phyloP scores from a whole-genome alignment of 1,140 invertebrate genomes.

The Druon quercuslanigerum region DNA sequence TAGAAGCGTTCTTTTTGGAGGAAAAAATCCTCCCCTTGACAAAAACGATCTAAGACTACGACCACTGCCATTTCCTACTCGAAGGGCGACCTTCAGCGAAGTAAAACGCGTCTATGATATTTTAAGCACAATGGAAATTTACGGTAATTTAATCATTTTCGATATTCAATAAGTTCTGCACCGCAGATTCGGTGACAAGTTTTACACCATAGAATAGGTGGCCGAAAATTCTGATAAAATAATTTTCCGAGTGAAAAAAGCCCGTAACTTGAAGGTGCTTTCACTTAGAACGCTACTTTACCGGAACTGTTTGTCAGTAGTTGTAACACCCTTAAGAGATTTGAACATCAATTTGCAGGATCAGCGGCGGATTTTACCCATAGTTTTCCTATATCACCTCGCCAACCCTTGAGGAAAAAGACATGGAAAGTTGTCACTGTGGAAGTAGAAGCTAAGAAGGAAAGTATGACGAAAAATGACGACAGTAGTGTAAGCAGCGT shows the following conservation, averaged over 20 bases:
- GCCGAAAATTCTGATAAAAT: too few species aligned
- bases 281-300: too few species aligned
- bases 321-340: not conserved
- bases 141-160: conserved; percentile 77
- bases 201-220: too few species aligned
- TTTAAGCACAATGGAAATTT: conserved; percentile 83
- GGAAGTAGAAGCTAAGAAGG: conserved; percentile 46
- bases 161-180: too few species aligned
- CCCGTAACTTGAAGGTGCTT: too few species aligned
- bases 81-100: conserved; percentile 88
- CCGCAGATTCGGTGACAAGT: too few species aligned
- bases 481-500: conserved; percentile 28
- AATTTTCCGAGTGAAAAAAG: too few species aligned
- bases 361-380: conserved; percentile 75
- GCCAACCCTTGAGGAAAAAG: conserved; percentile 64
- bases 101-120: conserved; percentile 85
- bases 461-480: conserved; percentile 36
- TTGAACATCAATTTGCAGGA: conserved; percentile 66
- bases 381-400: conserved; percentile 69
- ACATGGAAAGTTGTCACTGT: conserved; percentile 50
- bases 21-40: conserved; percentile 82
- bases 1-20: conserved; percentile 84
- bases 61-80: conserved; percentile 88
- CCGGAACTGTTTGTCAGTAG: too few species aligned
- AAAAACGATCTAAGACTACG: conserved; percentile 82